Base-by-base conservation (phyloP, 64 coral and sea anemone genomes). In the Montipora efflorescens region DNA sequence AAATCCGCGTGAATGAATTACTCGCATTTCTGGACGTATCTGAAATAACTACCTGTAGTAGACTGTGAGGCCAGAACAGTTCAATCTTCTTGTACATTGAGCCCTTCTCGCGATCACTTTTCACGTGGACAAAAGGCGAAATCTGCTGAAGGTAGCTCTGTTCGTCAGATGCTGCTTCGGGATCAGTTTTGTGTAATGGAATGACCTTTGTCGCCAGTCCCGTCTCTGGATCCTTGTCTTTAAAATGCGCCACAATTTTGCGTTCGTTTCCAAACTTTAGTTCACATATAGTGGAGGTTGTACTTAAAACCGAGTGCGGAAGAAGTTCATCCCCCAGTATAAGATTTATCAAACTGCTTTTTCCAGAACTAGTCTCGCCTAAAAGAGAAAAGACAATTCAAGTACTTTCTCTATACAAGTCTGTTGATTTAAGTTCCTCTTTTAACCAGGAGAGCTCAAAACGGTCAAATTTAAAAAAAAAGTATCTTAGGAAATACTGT, bases 301-400 rank as follows among this genome's bases (percentile, higher is more conserved):
- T 92, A n/a, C 81, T 66, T 3, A 92, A 28, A 45, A 45, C 0
- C 5, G 79, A 85, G 28, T 45, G 66, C 46, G 90, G 90, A 48
- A 92, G 70, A 45, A 86, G 59, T 7, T 92, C 64, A 12, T 84
- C 90, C 13, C 90, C 90, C 47, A 92, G 70, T 47, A 92, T 50
- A 48, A 92, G 79, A 66, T 78, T 92, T 22, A 92, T 18, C 28
- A 92, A 67, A 51, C 67, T 84, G 25, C 90, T 92, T 67, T 92
- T 92, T 20, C 81, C 81, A 5, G 90, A 83, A 16, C 81, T 59
- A 2, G 68, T 84, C 21, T 92, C 90, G 4, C 90, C 90, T 92
- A 43, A 15, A 74, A 55, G 43, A 8, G 55, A 22, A 16, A 57
- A 57, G 7, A 57, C 0, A 57, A 57, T 57, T 6, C 53, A 2